Percentiles rank a stretch among this genome's conserved stretches.
Evolutionary conservation across 2,113 vertebrate species (phyloP).

Genomic region (Cyphomyrus plagiostoma): DNA sequence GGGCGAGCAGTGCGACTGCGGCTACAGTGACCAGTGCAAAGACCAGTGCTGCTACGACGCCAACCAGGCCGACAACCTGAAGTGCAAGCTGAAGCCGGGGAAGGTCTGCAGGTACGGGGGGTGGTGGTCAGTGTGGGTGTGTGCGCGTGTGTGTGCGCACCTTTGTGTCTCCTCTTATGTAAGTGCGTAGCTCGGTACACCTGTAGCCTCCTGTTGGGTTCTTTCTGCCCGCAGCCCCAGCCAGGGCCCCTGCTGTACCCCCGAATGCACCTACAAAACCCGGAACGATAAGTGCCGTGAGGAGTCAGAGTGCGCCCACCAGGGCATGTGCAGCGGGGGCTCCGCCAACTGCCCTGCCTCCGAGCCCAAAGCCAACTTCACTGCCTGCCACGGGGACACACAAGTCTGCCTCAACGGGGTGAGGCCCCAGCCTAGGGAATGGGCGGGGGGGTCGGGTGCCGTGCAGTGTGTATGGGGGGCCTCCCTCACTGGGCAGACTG

Average conservation of each 20-base stretch:
- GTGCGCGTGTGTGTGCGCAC: not conserved
- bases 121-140: no score
- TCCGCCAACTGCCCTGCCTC: slow-evolving; percentile 82
- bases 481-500: not conserved
- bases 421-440: not conserved
- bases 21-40: slow-evolving; percentile 94
- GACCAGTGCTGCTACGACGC: slow-evolving; percentile 91
- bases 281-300: slow-evolving; percentile 83
- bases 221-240: slow-evolving; percentile 69
- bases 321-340: slow-evolving; percentile 80
- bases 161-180: not conserved
- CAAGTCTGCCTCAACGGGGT: slow-evolving; percentile 98
- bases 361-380: slow-evolving; percentile 87
- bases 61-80: slow-evolving; percentile 82
- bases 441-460: not conserved
- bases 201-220: not conserved
- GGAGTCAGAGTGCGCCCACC: slow-evolving; percentile 88
- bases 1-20: slow-evolving; percentile 93
- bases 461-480: not conserved
- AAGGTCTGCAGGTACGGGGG: slow-evolving; percentile 83
- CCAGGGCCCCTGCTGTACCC: slow-evolving; percentile 89
- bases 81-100: slow-evolving; percentile 80
- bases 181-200: not conserved
- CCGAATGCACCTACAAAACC: slow-evolving; percentile 68
- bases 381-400: slow-evolving; percentile 86